Evolutionary conservation across 2,888 invertebrate species (phyloP).

Genomic region (Silvanus unidentatus): DNA sequence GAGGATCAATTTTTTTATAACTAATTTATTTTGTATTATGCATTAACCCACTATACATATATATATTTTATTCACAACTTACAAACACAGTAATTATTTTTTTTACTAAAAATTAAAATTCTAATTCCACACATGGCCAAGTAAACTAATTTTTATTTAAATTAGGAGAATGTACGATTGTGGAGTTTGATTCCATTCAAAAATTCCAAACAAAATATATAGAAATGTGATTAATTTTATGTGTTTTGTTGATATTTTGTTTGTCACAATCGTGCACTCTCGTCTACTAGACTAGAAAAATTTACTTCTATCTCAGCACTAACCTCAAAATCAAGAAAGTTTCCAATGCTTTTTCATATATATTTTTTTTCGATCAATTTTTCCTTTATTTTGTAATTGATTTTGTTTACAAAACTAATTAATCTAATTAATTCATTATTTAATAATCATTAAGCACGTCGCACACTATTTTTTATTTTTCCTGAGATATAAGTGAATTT

Average conservation of each 20-base stretch:
- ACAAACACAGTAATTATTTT: background rate
- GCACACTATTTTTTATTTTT: no score
- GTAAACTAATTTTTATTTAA: conserved; percentile 39
- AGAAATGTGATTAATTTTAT: conserved; percentile 7
- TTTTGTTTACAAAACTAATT: background rate
- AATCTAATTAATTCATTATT: background rate
- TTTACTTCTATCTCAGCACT: no score
- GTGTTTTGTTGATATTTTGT: conserved; percentile 2
- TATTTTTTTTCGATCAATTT: conserved; percentile 7
- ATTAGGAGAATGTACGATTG: conserved; percentile 31
- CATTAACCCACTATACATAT: conserved; percentile 28
- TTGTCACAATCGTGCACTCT: background rate
- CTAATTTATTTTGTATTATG: conserved; percentile 21
- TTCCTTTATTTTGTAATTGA: background rate
- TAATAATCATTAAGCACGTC: no score
- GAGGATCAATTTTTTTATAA: no score
- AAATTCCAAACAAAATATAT: no score
- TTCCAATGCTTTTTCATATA: conserved; percentile 10
- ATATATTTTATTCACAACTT: conserved; percentile 30
- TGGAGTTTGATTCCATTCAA: no score
- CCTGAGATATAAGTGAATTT: background rate
- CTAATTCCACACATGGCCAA: conserved; percentile 49
- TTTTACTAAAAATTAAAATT: conserved; percentile 14
- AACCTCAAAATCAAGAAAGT: background rate
- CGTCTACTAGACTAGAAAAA: background rate